Evolutionary conservation across 2,797 vertebrate genomes (phyloP).

Genomic region (Molossus alvarezi): DNA sequence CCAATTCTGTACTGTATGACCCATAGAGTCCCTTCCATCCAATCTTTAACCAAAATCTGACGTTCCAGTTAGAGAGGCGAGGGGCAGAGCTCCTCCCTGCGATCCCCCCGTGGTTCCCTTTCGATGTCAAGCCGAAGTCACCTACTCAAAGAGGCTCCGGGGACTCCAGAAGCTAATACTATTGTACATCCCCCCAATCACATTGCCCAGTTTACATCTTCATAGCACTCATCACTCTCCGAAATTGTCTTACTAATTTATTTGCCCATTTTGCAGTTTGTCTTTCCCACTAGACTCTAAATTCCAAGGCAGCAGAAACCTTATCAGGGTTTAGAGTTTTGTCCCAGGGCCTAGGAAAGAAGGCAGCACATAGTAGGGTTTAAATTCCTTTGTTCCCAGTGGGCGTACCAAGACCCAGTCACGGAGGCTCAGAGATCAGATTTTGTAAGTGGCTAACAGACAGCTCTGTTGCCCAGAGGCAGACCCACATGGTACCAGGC

Average conservation of each 20-base stretch:
- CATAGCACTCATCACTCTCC: not conserved
- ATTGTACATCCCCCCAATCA: not conserved
- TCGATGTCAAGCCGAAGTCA: slow-evolving; percentile 42
- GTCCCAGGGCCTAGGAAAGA: not conserved
- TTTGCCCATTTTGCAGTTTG: not conserved
- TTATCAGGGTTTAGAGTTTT: not conserved
- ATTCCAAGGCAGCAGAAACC: slow-evolving; percentile 43
- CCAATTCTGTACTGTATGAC: not conserved
- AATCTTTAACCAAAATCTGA: not conserved
- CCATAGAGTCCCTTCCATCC: not conserved
- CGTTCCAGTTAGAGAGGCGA: not conserved
- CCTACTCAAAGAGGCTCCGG: not conserved
- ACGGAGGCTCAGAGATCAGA: not conserved
- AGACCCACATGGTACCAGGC: not conserved
- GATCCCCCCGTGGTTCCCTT: not conserved
- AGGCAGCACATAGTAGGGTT: not conserved
- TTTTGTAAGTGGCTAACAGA: slow-evolving; percentile 38
- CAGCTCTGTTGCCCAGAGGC: slow-evolving; percentile 27
- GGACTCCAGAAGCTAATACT: not conserved
- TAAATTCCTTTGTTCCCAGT: not conserved
- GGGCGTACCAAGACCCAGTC: not conserved
- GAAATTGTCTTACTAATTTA: not conserved
- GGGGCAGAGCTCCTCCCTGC: not conserved
- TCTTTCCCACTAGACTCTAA: not conserved
- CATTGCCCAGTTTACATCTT: not conserved